These are phyloP conservation scores for Chaetoderma sp. DNA, from an alignment of 2,888 invertebrate genomes.

Conservation along the genomic window DNA sequence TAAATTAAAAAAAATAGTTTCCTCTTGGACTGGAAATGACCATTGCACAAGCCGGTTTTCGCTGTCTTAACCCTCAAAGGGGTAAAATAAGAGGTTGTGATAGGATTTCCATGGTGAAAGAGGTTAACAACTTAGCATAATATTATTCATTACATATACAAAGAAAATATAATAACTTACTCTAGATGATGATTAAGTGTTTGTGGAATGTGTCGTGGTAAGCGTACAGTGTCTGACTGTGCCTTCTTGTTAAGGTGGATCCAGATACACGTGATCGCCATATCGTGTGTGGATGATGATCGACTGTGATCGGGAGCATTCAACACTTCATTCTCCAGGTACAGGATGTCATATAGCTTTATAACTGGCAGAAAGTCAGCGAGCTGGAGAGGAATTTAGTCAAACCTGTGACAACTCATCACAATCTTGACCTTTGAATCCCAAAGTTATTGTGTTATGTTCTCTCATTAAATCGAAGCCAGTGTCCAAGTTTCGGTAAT, in stretches of 20 bases:
- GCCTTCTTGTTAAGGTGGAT: slow-evolving; percentile 93
- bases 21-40: no score
- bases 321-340: slow-evolving; percentile 89
- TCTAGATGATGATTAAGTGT: slow-evolving; percentile 87
- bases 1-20: no score
- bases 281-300: slow-evolving; percentile 87
- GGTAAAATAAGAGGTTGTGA: no score
- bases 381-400: slow-evolving; percentile 72
- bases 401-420: not conserved
- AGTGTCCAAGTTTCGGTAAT: no score
- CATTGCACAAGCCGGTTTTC: no score
- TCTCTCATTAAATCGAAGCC: not conserved
- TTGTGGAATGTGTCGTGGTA: slow-evolving; percentile 82
- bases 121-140: no score
- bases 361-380: slow-evolving; percentile 90
- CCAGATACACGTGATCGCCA: slow-evolving; percentile 97
- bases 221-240: slow-evolving; percentile 83
- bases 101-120: no score
- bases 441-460: not conserved
- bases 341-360: slow-evolving; percentile 89
- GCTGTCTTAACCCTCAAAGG: no score
- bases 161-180: no score
- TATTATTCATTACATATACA: no score
- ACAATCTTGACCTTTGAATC: not conserved
- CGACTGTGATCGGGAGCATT: slow-evolving; percentile 90